Evolutionary conservation across 2,888 invertebrate genomes (phyloP), one percentile per base, ranked within the genome.

Genomic region (Pyralis farinalis): DNA sequence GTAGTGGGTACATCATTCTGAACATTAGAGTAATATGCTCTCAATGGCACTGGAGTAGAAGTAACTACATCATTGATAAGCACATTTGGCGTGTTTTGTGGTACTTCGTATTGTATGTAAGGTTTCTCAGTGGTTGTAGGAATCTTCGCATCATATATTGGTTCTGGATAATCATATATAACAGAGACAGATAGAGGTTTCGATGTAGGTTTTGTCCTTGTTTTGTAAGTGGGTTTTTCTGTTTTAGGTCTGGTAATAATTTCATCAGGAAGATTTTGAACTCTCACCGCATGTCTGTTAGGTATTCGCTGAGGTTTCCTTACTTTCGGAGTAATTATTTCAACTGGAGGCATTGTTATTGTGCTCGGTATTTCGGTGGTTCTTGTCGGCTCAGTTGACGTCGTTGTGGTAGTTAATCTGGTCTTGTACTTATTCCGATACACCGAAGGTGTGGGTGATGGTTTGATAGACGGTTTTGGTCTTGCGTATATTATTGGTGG

Each of bases 31-130:
- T 92, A 93, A 55, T 90, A 91, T n/a, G 90, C 84, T 57, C 91
- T 87, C 33, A 93, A 74, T 34, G 94, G 93, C 42, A 92, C 90
- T 50, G 91, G 87, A 27, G 93, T 93, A 9, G 92, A 91, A 22
- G 86, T 91, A 8, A 91, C 75, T 7, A 80, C 70, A 54, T 90
- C 67, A 58, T 83, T 67, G 33, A 70, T 55, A 51, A 83, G 56
- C 10, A 68, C 63, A 41, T 71, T 60, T 11, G 68, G 65, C 36
- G 66, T 52, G 51, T 85, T 84, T 34, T 87, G 87, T 42, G 90
- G 88, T 42, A 90, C 79, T 30, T 83, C 85, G 58, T 91, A 91
- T 22, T 89, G 58, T 40, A 83, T 67, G 53, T 90, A 91, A 7
- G 91, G 91, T 59, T 87, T 87, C 44, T 83, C 84, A 21, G 87